Conservation (phyloP, 2,888 invertebrate genomes). For the Drosophila quinaria region DNA sequence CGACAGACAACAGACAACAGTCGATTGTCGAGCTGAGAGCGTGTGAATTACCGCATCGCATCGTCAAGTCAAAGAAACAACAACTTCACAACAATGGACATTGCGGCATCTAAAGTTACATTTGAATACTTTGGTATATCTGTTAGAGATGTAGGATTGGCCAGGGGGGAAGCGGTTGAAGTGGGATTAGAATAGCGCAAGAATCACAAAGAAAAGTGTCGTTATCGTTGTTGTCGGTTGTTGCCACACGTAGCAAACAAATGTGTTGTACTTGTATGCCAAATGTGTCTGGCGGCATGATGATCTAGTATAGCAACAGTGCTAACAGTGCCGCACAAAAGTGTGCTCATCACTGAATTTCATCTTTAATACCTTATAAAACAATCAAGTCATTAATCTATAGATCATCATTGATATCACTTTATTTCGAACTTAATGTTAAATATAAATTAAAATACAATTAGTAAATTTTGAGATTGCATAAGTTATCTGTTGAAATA, state of each 20-base stretch:
- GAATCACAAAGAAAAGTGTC: constrained; percentile 38
- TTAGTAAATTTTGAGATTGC: too few relatives aligned
- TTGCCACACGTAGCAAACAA: constrained; percentile 48
- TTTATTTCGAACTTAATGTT: background rate
- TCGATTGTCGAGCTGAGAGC: constrained; percentile 23
- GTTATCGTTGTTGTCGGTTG: constrained; percentile 1
- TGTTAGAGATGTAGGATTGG: background rate
- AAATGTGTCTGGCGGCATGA: constrained; percentile 21
- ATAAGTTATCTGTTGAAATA: too few relatives aligned
- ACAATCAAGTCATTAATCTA: background rate
- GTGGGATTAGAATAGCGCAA: constrained; percentile 43
- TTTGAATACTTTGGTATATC: background rate
- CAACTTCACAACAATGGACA: constrained; percentile 36
- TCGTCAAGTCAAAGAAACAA: constrained; percentile 40
- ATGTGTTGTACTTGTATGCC: constrained; percentile 21
- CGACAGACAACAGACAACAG: too few relatives aligned
- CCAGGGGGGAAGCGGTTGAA: background rate
- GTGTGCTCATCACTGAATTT: background rate
- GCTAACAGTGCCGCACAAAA: constrained; percentile 8
- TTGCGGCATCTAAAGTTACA: constrained; percentile 51
- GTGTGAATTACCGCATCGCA: constrained; percentile 68
- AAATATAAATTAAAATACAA: too few relatives aligned
- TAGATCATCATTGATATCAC: background rate
- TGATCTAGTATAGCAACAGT: constrained; percentile 13
- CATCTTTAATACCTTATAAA: background rate